Conservation (phyloP, 2,888 invertebrate species). For the Polyommatus iphigenia region DNA sequence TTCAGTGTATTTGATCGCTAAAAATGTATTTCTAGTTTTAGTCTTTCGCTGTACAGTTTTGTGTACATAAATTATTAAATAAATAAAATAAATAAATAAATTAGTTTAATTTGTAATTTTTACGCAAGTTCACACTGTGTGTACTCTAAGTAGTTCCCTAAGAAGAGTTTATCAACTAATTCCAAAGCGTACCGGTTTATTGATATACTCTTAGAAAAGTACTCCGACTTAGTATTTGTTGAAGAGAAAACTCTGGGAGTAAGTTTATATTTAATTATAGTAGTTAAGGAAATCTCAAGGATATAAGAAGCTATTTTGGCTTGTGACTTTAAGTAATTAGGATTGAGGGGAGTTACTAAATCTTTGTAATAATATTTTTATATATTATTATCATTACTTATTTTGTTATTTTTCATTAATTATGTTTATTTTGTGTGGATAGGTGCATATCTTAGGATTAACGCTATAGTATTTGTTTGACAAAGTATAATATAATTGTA, state of each 20-base stretch:
- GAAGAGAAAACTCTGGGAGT: slow-evolving; percentile 15
- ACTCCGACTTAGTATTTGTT: slow-evolving; percentile 41
- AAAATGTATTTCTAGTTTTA: too few relatives aligned
- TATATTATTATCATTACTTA: too few relatives aligned
- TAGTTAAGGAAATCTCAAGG: slow-evolving; percentile 31
- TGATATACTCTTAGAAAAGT: slow-evolving; percentile 42
- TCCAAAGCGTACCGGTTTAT: slow-evolving; percentile 40
- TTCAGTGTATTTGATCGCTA: too few relatives aligned
- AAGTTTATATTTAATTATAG: slow-evolving; percentile 33
- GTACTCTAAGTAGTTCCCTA: slow-evolving; percentile 33
- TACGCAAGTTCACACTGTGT: slow-evolving; percentile 12
- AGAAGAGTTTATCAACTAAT: slow-evolving; percentile 44
- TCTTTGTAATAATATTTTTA: too few relatives aligned
- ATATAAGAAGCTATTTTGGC: slow-evolving; percentile 23
- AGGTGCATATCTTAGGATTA: too few relatives aligned
- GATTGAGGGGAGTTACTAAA: neutral
- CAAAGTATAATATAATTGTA: too few relatives aligned
- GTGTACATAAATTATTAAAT: too few relatives aligned
- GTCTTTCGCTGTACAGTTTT: too few relatives aligned
- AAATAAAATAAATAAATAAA: too few relatives aligned
- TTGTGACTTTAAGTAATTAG: neutral
- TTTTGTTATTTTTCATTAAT: too few relatives aligned
- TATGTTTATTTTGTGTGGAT: too few relatives aligned
- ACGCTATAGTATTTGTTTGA: too few relatives aligned
- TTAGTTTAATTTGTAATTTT: neutral